Evolutionary conservation across 2,113 vertebrate genomes (phyloP), one percentile per base, ranked within the genome.

Genomic region (Ciconia stormi): DNA sequence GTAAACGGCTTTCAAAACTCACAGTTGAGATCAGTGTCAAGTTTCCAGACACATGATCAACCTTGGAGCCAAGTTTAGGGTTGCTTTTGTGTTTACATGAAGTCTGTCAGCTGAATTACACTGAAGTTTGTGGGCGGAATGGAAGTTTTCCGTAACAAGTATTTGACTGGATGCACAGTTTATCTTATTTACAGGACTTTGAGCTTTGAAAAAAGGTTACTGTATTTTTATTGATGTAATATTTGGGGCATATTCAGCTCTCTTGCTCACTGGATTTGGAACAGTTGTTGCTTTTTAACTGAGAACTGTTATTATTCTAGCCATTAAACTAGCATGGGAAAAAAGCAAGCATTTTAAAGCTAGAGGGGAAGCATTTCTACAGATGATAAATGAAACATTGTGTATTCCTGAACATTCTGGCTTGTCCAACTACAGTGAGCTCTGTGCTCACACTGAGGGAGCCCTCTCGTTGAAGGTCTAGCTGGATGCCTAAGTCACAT

Each of bases 51-150:
- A 29, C 50, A 2, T 92, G 90, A 92, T 44, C 73, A 23, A 22
- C 62, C 55, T 56, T 22, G 90, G 63, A 89, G 92, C 87, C 91
- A 92, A 94, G 82, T 66, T 94, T 32, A 55, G 95, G n/a, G 67
- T 92, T 61, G 72, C 56, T 80, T 94, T 95, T 91, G 82, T 95
- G 79, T 96, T 97, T 95, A 79, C 84, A 50, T 30, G 82, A 85
- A 69, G 61, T 20, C 67, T 92, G 32, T 26, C 36, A 87, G 82
- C 82, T 58, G 93, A 82, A 36, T 23, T 16, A 38, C 30, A 11
- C 21, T n/a, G 50, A 20, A 71, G 59, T 52, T 73, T 84, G 56
- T 26, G 49, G 59, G 27, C 34, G 52, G 34, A 82, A 61, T 42
- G 71, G 65, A 95, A 92, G 61, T 77, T 80, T 79, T 90, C 91